phyloP scores from a whole-genome alignment of 1,140 invertebrate species.

The Camponotus vicinus region DNA sequence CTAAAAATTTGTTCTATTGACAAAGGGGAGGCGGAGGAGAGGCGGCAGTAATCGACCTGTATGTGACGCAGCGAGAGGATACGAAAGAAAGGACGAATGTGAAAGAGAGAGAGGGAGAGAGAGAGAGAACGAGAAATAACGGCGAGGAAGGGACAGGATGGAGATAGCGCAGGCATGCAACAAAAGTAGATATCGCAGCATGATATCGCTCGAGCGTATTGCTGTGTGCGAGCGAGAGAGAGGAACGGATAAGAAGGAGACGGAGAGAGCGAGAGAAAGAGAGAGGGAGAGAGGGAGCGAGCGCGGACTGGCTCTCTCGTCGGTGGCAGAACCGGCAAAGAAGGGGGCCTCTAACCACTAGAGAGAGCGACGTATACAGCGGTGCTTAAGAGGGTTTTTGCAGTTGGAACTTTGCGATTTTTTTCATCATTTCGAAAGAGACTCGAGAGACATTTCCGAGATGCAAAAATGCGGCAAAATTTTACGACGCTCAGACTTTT shows the following conservation, averaged over 20 bases:
- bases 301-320: constrained; percentile 34
- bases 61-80: constrained; percentile 14
- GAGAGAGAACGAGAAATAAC: constrained; percentile 10
- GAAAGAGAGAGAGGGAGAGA: constrained; percentile 1
- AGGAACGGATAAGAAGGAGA: constrained; percentile 3
- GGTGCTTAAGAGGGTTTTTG: constrained; percentile 2
- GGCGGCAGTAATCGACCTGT: constrained; percentile 30
- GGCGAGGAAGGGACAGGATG: constrained; percentile 62
- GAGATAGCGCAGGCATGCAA: constrained; percentile 66
- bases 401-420: background rate
- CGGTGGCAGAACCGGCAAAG: constrained; percentile 29
- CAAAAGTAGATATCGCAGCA: constrained; percentile 61
- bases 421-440: background rate
- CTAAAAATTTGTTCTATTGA: constrained; percentile 43
- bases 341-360: constrained; percentile 29
- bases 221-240: background rate
- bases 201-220: constrained; percentile 35
- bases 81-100: background rate
- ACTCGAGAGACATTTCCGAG: no score
- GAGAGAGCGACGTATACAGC: background rate
- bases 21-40: background rate
- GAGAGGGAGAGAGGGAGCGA: background rate
- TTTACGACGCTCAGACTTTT: background rate
- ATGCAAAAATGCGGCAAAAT: background rate
- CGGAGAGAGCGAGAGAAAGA: background rate